These are phyloP conservation scores for Remorina albescens DNA, from an alignment of 2,797 vertebrate species.

Conservation along the genomic window DNA sequence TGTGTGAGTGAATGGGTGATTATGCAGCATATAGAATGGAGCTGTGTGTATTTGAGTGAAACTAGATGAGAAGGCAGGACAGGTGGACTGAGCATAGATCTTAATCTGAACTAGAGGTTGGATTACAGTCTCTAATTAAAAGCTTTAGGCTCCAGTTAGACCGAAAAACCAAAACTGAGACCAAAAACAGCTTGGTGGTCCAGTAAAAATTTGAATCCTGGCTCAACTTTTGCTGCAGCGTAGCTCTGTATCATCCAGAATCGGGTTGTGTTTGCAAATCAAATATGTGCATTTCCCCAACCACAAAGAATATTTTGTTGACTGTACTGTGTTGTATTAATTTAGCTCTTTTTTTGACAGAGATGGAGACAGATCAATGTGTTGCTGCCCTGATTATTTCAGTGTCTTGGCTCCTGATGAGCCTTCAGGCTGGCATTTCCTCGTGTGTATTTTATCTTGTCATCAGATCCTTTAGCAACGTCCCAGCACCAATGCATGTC, in stretches of 20 bases:
- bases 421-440: neutral
- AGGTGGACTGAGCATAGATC: neutral
- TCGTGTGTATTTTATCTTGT: constrained; percentile 1
- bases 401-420: constrained; percentile 7
- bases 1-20: neutral
- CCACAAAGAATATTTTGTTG: neutral
- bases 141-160: neutral
- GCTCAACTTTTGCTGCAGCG: neutral
- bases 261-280: neutral
- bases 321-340: neutral
- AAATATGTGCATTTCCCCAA: neutral
- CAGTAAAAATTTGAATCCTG: neutral
- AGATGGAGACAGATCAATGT: neutral
- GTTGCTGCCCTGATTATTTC: constrained; percentile 1
- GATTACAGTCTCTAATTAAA: neutral
- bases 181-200: neutral
- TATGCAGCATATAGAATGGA: neutral
- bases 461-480: constrained; percentile 7
- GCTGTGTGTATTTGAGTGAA: neutral
- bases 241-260: neutral
- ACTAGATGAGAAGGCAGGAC: neutral
- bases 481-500: neutral
- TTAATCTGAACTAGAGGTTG: neutral
- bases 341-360: neutral
- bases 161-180: neutral